These are phyloP conservation scores for Schlechtendalia chinensis DNA, from an alignment of 1,140 invertebrate species.

Conservation along the genomic window DNA sequence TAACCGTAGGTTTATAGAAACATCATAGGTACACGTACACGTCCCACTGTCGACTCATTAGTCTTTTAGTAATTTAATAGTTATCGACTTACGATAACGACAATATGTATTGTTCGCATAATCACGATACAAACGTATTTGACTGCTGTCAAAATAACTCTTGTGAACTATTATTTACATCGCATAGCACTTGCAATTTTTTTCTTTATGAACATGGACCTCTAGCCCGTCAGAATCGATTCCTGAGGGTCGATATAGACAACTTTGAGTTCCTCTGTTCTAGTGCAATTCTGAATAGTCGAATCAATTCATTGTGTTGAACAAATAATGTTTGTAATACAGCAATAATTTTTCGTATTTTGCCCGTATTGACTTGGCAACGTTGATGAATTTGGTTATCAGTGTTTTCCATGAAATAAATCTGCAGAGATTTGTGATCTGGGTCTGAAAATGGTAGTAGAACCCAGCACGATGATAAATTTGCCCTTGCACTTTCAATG, in stretches of 20 bases:
- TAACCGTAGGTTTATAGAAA: no score
- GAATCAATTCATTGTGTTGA: no score
- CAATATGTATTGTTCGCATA: neutral
- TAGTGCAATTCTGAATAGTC: no score
- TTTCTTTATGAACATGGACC: neutral
- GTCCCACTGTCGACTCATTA: constrained; percentile 2
- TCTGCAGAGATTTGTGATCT: no score
- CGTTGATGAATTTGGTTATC: no score
- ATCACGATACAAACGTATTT: neutral
- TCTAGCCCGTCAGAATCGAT: constrained; percentile 4
- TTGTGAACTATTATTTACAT: constrained; percentile 13
- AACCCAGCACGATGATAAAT: no score
- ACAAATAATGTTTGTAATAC: no score
- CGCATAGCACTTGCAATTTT: constrained; percentile 3
- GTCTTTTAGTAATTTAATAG: constrained; percentile 23
- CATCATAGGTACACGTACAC: neutral
- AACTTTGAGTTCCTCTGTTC: constrained; percentile 2
- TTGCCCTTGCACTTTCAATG: no score
- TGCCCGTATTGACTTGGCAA: no score
- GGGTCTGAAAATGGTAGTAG: no score
- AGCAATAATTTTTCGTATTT: no score
- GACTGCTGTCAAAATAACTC: constrained; percentile 18
- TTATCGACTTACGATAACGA: constrained; percentile 10
- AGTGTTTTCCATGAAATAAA: no score
- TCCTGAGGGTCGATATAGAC: constrained; percentile 15